These are phyloP conservation scores for Chaetodon auriga DNA, from an alignment of 2,113 vertebrate species.

Conservation along the genomic window DNA sequence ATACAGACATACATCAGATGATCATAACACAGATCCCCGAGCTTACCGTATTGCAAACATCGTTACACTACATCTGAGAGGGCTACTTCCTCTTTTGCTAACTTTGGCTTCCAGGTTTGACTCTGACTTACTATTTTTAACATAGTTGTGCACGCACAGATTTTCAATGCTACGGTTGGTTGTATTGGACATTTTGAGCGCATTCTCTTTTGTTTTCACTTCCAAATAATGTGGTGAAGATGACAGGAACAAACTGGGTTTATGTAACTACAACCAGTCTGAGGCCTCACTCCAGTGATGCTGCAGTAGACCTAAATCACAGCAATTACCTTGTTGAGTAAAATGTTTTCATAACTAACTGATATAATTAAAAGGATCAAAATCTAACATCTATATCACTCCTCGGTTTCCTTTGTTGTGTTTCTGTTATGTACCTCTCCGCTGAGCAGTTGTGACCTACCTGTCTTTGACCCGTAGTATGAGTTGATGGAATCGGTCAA, in stretches of 20 bases:
- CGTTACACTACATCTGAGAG: background rate
- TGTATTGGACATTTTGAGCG: background rate
- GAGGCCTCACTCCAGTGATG: background rate
- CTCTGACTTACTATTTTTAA: constrained; percentile 4
- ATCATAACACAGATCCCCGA: background rate
- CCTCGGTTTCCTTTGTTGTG: background rate
- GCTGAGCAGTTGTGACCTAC: constrained; percentile 75
- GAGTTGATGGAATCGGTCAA: constrained; percentile 98
- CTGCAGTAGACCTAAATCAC: background rate
- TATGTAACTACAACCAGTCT: background rate
- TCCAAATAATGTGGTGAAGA: background rate
- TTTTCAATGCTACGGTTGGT: background rate
- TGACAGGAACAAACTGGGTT: background rate
- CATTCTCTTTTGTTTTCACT: background rate
- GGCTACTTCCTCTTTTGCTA: constrained; percentile 41
- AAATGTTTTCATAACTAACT: background rate
- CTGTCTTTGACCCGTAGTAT: constrained; percentile 99
- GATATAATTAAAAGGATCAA: too few relatives aligned
- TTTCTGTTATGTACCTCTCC: too few relatives aligned
- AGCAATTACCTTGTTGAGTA: background rate
- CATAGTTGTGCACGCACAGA: background rate
- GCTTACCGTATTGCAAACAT: background rate
- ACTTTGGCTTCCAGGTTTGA: background rate
- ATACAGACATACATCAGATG: too few relatives aligned
- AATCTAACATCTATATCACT: too few relatives aligned